Conservation (phyloP, 1,140 invertebrate species). For the Acromyrmex echinatior region DNA sequence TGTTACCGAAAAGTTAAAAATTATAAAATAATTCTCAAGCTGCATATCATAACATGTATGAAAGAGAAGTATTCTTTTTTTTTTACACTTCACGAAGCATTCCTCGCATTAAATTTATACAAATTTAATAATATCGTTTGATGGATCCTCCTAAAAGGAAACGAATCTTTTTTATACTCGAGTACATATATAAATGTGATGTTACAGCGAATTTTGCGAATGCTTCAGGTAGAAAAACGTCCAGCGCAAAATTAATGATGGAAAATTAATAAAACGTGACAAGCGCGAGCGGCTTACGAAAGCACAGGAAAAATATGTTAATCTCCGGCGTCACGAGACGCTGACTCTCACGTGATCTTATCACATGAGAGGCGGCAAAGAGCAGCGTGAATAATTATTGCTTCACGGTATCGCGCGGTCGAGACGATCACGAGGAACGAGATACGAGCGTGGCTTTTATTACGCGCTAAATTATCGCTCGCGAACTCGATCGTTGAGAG, state of each 20-base stretch:
- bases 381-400: slow-evolving; percentile 69
- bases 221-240: background rate
- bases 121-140: background rate
- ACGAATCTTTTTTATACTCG: background rate
- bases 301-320: slow-evolving; percentile 29
- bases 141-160: background rate
- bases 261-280: slow-evolving; percentile 42
- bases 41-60: no score
- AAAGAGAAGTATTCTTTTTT: background rate
- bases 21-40: background rate
- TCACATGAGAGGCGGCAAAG: slow-evolving; percentile 54
- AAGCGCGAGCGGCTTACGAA: slow-evolving; percentile 3
- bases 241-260: background rate
- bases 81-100: background rate
- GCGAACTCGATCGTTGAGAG: background rate
- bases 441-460: slow-evolving; percentile 55
- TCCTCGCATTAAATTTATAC: background rate
- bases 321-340: slow-evolving; percentile 68
- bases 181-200: background rate
- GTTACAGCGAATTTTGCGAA: background rate
- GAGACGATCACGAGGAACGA: slow-evolving; percentile 49
- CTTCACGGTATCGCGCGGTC: slow-evolving; percentile 57
- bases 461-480: slow-evolving; percentile 49
- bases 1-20: background rate
- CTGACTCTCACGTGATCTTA: slow-evolving; percentile 71